phyloP scores from a whole-genome alignment of 2,797 vertebrate species.

The Leuciscus waleckii region DNA sequence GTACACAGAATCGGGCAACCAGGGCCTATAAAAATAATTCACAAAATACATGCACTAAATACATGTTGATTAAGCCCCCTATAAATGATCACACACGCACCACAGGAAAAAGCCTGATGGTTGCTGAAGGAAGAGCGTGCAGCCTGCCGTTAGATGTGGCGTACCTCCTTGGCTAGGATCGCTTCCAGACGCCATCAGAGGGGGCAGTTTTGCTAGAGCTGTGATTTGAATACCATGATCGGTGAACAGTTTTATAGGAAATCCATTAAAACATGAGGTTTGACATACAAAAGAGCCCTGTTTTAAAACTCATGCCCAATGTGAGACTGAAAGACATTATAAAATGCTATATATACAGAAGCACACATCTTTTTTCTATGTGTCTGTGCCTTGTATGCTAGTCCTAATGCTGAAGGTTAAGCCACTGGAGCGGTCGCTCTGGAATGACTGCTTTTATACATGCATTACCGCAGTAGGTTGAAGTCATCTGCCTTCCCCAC shows the following conservation, averaged over 20 bases:
- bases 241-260: slow-evolving; percentile 80
- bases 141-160: slow-evolving; percentile 79
- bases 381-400: slow-evolving; percentile 32
- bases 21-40: slow-evolving; percentile 71
- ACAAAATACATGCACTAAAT: slow-evolving; percentile 76
- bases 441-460: slow-evolving; percentile 32
- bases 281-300: slow-evolving; percentile 80
- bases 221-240: slow-evolving; percentile 83
- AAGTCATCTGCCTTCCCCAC: slow-evolving; percentile 17
- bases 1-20: slow-evolving; percentile 67
- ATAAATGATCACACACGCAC: slow-evolving; percentile 75
- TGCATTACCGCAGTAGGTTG: neutral
- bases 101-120: slow-evolving; percentile 74
- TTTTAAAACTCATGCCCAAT: slow-evolving; percentile 78
- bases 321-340: slow-evolving; percentile 74
- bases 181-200: slow-evolving; percentile 77
- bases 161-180: slow-evolving; percentile 76
- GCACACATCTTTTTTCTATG: slow-evolving; percentile 61
- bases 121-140: slow-evolving; percentile 72
- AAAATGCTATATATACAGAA: slow-evolving; percentile 68
- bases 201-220: slow-evolving; percentile 76
- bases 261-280: slow-evolving; percentile 78
- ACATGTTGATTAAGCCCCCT: slow-evolving; percentile 79
- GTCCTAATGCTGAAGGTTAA: slow-evolving; percentile 29
- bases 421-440: neutral